phyloP scores from a whole-genome alignment of 2,888 invertebrate genomes.

The Merodon equestris region DNA sequence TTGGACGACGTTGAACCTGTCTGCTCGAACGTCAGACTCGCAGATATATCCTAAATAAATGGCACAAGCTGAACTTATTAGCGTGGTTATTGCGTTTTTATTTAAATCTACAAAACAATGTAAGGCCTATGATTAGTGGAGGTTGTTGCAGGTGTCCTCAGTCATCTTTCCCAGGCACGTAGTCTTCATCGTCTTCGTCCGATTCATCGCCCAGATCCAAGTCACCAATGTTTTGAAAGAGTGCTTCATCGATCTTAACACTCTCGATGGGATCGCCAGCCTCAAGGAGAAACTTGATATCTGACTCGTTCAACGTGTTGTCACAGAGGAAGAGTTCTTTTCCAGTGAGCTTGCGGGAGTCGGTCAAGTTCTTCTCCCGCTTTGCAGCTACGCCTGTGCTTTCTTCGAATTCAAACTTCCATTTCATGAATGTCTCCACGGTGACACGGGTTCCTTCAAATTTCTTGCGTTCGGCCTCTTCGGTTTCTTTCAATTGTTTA shows the following conservation, averaged over 20 bases:
- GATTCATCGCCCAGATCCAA: slow-evolving; percentile 81
- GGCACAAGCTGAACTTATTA: no score
- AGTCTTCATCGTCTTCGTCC: slow-evolving; percentile 83
- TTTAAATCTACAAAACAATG: slow-evolving; percentile 21
- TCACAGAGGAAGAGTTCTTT: slow-evolving; percentile 96
- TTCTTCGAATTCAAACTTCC: slow-evolving; percentile 95
- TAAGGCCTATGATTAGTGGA: slow-evolving; percentile 4
- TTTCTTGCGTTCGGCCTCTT: slow-evolving; percentile 95
- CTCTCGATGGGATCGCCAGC: slow-evolving; percentile 81
- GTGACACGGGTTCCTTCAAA: slow-evolving; percentile 98
- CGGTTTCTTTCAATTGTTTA: slow-evolving; percentile 85
- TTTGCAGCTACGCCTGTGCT: slow-evolving; percentile 89
- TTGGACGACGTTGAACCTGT: slow-evolving; percentile 84
- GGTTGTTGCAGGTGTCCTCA: slow-evolving; percentile 14
- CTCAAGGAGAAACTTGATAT: slow-evolving; percentile 96
- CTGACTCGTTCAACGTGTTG: slow-evolving; percentile 95
- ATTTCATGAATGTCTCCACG: slow-evolving; percentile 95
- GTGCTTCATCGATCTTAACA: slow-evolving; percentile 94
- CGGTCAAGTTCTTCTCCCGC: slow-evolving; percentile 85
- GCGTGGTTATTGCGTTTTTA: slow-evolving; percentile 7
- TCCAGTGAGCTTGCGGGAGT: slow-evolving; percentile 92
- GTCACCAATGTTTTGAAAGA: slow-evolving; percentile 94
- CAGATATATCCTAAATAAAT: slow-evolving; percentile 70
- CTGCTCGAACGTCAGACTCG: slow-evolving; percentile 70
- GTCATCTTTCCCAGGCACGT: slow-evolving; percentile 80